These are phyloP conservation scores for Merodon equestris DNA, from an alignment of 2,888 invertebrate genomes.

Conservation along the genomic window DNA sequence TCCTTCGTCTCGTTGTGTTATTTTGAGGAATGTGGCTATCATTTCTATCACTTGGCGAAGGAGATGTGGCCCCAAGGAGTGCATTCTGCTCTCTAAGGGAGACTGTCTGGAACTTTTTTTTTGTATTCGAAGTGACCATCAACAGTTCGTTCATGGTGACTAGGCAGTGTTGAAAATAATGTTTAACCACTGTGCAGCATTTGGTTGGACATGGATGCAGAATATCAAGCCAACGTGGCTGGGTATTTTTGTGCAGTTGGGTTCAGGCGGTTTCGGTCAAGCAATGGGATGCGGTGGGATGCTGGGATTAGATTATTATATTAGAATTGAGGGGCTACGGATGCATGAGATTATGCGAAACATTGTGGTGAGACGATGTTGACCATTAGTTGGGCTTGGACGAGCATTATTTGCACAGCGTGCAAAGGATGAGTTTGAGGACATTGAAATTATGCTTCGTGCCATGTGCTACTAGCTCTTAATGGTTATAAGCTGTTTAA, in stretches of 20 bases:
- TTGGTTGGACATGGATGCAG: slow-evolving; percentile 57
- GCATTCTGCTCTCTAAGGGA: too few species aligned
- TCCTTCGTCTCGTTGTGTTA: too few species aligned
- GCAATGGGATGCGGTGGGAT: not conserved
- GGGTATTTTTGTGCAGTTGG: slow-evolving; percentile 19
- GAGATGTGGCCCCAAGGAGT: too few species aligned
- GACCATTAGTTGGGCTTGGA: slow-evolving; percentile 6
- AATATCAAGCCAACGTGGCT: slow-evolving; percentile 39
- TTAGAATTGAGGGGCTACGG: slow-evolving; percentile 17
- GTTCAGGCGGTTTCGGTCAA: not conserved
- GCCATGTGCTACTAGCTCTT: too few species aligned
- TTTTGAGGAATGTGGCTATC: too few species aligned
- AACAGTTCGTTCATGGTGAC: slow-evolving; percentile 1
- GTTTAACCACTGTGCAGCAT: slow-evolving; percentile 58
- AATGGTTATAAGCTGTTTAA: too few species aligned
- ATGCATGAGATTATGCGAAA: slow-evolving; percentile 8
- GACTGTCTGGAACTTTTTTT: too few species aligned
- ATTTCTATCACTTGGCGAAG: too few species aligned
- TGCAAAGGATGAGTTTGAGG: too few species aligned
- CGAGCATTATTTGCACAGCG: not conserved
- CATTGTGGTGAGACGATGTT: slow-evolving; percentile 33
- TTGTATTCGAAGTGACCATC: too few species aligned
- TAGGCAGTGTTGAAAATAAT: slow-evolving; percentile 54
- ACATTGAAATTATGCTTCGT: too few species aligned
- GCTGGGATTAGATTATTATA: slow-evolving; percentile 47